phyloP scores from a whole-genome alignment of 2,797 vertebrate species.

The Esox masquinongy region DNA sequence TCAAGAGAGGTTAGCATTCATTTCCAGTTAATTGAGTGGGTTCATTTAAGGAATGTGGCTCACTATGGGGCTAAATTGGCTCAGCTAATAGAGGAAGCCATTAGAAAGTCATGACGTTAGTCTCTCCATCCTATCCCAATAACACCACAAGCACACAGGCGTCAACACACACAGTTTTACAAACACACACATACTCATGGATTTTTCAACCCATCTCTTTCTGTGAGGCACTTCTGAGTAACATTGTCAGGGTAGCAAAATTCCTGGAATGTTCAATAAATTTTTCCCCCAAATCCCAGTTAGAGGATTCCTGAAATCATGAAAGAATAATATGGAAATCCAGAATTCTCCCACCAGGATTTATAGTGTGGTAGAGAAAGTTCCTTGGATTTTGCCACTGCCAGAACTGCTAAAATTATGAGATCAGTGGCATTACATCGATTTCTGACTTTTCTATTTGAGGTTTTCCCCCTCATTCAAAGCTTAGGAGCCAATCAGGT shows the following conservation, averaged over 20 bases:
- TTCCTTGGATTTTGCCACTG: neutral
- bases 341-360: no score
- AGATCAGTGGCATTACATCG: neutral
- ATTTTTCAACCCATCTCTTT: neutral
- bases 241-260: neutral
- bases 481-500: neutral
- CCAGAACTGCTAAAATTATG: neutral
- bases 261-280: no score
- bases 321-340: no score
- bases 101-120: constrained; percentile 17
- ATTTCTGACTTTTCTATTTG: neutral
- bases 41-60: constrained; percentile 20
- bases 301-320: no score
- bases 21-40: constrained; percentile 57
- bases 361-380: neutral
- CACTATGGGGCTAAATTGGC: neutral
- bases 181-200: constrained; percentile 5
- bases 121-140: neutral
- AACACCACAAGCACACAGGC: neutral
- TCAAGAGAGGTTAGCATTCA: constrained; percentile 55
- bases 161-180: neutral
- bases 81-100: constrained; percentile 17
- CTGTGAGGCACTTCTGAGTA: neutral
- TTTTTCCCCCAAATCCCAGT: no score
- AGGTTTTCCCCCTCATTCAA: neutral